Percentiles rank a stretch among this genome's conserved stretches.
Evolutionary conservation across 2,113 vertebrate genomes (phyloP).

Genomic region (Pachycephala philippinensis): DNA sequence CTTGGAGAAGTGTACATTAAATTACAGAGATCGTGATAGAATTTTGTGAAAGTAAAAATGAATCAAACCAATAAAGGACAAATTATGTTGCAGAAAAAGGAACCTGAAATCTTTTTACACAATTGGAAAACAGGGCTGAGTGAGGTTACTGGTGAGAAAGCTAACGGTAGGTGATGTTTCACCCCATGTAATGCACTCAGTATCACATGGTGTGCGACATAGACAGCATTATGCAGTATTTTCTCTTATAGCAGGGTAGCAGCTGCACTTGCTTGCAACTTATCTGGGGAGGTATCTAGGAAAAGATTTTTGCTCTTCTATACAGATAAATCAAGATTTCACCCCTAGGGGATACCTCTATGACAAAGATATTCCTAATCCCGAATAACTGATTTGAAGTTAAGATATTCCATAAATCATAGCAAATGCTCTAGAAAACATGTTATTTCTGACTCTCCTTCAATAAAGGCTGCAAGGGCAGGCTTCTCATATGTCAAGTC

Average conservation of each 20-base stretch:
- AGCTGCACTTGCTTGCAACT: neutral
- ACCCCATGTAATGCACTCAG: neutral
- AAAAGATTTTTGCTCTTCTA: neutral
- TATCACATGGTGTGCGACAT: accelerated
- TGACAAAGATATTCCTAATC: neutral
- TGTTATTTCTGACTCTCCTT: neutral
- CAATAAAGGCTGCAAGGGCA: neutral
- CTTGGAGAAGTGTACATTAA: neutral
- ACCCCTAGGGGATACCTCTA: neutral
- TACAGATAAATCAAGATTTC: neutral
- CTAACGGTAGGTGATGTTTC: neutral
- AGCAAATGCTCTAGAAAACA: neutral
- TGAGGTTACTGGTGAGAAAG: neutral
- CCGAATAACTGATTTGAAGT: neutral
- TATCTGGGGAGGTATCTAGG: neutral
- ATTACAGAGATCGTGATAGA: neutral
- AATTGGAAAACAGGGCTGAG: neutral
- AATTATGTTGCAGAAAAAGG: neutral
- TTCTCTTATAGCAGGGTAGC: neutral
- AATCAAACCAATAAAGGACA: neutral
- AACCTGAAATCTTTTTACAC: neutral
- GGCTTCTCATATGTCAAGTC: neutral
- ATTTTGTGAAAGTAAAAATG: neutral
- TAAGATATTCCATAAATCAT: neutral
- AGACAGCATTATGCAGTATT: neutral